phyloP scores from a whole-genome alignment of 2,888 invertebrate genomes.

The Malacosoma neustria region DNA sequence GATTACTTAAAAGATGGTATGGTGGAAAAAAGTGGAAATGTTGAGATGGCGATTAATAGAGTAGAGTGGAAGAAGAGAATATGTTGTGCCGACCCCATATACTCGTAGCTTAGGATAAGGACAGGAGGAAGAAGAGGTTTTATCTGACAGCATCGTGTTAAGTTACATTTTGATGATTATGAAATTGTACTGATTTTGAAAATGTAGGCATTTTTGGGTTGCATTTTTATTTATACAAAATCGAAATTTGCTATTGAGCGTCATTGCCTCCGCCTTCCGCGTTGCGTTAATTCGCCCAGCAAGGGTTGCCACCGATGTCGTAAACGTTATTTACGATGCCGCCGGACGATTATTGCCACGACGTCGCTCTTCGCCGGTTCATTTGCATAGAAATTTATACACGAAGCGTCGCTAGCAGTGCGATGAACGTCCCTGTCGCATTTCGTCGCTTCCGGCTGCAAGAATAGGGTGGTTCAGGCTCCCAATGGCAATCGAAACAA shows the following conservation, averaged over 20 bases:
- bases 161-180: too few species aligned
- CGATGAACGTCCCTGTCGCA: constrained; percentile 33
- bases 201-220: too few species aligned
- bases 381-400: constrained; percentile 68
- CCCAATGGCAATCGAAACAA: constrained; percentile 15
- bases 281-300: constrained; percentile 45
- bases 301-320: constrained; percentile 42
- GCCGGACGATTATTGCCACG: constrained; percentile 51
- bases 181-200: too few species aligned
- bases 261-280: constrained; percentile 46
- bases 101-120: too few species aligned
- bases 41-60: too few species aligned
- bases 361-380: constrained; percentile 43
- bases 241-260: constrained; percentile 22
- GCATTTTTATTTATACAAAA: too few species aligned
- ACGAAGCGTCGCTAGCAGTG: constrained; percentile 16
- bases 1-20: too few species aligned
- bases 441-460: constrained; percentile 25
- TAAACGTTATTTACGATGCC: constrained; percentile 59
- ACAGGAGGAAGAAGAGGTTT: too few species aligned
- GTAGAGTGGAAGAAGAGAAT: too few species aligned
- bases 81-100: too few species aligned
- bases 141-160: too few species aligned
- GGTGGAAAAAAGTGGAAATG: too few species aligned
- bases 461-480: constrained; percentile 20